Conservation (phyloP, 64 coral and sea anemone genomes). For the Montipora capricornis region DNA sequence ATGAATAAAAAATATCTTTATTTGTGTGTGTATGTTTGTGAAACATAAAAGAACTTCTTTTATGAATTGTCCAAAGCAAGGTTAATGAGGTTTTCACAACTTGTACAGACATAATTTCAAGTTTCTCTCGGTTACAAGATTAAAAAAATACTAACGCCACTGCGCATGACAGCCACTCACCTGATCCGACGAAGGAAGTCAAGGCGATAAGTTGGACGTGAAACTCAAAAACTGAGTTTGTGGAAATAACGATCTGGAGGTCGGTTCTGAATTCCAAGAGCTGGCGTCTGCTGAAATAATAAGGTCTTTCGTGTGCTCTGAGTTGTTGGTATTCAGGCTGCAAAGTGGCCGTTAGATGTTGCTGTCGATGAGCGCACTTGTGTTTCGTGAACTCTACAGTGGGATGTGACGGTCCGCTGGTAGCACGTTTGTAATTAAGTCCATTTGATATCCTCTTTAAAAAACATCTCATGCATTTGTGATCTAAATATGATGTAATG, state of each 20-base stretch:
- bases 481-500: slow-evolving; percentile 40
- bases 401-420: slow-evolving; percentile 8
- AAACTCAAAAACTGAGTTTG: neutral
- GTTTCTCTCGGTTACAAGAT: too few relatives aligned
- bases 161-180: slow-evolving; percentile 45
- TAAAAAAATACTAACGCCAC: too few relatives aligned
- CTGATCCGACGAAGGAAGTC: neutral
- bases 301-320: neutral
- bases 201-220: neutral
- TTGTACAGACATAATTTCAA: too few relatives aligned
- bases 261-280: neutral
- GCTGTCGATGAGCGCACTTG: neutral
- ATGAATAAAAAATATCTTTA: neutral
- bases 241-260: neutral
- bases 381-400: neutral
- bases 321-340: neutral
- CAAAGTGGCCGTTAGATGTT: neutral
- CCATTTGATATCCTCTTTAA: slow-evolving; percentile 52
- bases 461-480: slow-evolving; percentile 35
- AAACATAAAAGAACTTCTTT: too few relatives aligned
- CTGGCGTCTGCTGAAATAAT: neutral
- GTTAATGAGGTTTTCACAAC: too few relatives aligned
- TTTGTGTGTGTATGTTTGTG: neutral
- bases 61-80: too few relatives aligned
- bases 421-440: slow-evolving; percentile 54